Conservation (phyloP, 2,888 invertebrate species). For the Lymantria monacha region DNA sequence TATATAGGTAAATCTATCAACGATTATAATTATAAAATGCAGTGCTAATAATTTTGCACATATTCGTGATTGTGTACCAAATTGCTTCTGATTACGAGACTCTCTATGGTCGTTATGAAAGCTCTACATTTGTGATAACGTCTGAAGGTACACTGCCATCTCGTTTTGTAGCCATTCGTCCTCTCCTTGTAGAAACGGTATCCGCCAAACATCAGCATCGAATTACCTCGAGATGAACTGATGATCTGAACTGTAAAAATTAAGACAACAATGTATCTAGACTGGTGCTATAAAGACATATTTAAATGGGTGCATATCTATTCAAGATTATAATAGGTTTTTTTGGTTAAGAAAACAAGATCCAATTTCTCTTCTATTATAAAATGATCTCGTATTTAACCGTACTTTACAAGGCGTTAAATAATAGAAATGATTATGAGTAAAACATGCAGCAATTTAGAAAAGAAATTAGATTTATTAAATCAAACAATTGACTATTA, state of each 20-base stretch:
- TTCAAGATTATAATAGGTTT: no score
- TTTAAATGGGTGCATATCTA: not conserved
- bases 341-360: no score
- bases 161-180: slow-evolving; percentile 25
- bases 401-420: no score
- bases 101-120: slow-evolving; percentile 33
- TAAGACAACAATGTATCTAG: not conserved
- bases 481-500: no score
- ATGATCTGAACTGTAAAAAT: slow-evolving; percentile 29
- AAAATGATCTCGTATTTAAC: no score
- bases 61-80: slow-evolving; percentile 16
- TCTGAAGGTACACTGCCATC: slow-evolving; percentile 41
- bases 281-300: not conserved
- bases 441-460: no score
- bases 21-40: no score
- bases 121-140: slow-evolving; percentile 39
- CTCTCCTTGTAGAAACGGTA: slow-evolving; percentile 38
- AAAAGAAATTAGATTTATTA: no score
- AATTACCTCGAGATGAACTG: slow-evolving; percentile 30
- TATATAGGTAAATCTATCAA: no score
- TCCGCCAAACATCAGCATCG: slow-evolving; percentile 31
- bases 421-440: no score
- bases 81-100: slow-evolving; percentile 18
- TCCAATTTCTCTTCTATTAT: no score
- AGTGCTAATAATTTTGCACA: no score